Evolutionary conservation across 1,140 invertebrate species (phyloP), one percentile per base, ranked within the genome.

Genomic region (Meloidogyne floridensis): DNA sequence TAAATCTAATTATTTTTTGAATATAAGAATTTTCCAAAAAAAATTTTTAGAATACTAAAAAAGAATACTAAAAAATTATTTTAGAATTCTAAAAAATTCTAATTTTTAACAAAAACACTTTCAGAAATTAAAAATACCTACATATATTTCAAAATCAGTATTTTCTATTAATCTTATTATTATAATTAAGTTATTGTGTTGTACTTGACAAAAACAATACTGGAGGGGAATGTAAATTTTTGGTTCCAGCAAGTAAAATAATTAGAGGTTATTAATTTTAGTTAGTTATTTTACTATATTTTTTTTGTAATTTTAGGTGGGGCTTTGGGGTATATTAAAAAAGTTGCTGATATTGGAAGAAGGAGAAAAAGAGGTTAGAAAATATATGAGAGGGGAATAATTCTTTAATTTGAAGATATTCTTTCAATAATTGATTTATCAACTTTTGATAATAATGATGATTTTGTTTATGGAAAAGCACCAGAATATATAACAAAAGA

Each of bases 191-290:
- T 42, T 79, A 82, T 98, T 86, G 97, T 90, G 92, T 94, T 54
- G 92, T 92, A 3, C 91, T 92, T 73, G 97, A 98, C 91, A 91
- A 92, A 32, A 94, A 94, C 0, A 92, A 93, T 54, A 84, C 83
- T 9, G 92, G 91, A 10, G 83, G 85, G 13, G 80, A 87, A 77
- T 85, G 83, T 76, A 90, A 89, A 72, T 74, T 86, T 18, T 72
- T 89, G 71, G 85, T 83, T 51, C 87, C 87, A 3, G 87, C 87
- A 42, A 84, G 87, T 56, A 82, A 88, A 80, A 82, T 89, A 7
- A 80, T 90, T 65, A 81, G 84, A 18, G 81, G 77, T 79, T 51
- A 32, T n/a, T 56, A 15, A 6, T 6, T 72, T 79, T 72, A 18
- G 43, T 10, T n/a, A 13, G n/a, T 20, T 18, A 74, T 15, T 18